Evolutionary conservation across 2,797 vertebrate species (phyloP), one percentile per base, ranked within the genome.

Genomic region (Cyclura pinguis): DNA sequence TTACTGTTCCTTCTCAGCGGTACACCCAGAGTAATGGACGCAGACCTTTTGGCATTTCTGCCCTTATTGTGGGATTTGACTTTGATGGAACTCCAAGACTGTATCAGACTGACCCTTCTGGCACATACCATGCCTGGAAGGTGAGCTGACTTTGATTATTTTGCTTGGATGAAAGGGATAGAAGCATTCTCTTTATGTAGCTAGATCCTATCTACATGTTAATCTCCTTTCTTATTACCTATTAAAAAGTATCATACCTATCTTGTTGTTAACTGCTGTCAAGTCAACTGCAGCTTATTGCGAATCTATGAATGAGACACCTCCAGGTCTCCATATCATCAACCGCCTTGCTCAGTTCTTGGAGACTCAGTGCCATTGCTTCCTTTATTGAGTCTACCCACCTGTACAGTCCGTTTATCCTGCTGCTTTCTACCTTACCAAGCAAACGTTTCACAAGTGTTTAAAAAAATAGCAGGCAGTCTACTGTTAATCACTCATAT

Each of bases 81-180:
- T 98, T 98, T 0, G 98, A 98, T 42, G 98, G 98, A 50, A 98
- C 97, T 29, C 98, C 98, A 0, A 95, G 97, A 67, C 97, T 98
- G 32, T 98, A 98, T 89, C 98, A 98, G 96, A 98, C 98, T 0
- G 98, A 98, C 62, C 98, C 98, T 22, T 98, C 98, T 0, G 98
- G 98, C 59, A 98, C 98, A 0, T 98, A 98, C 95, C 98, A 98
- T 0, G 98, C 98, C 50, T 98, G 98, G 98, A 98, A 98, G 97
- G 98, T 98, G 95, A 96, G 97, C 87, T 72, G 9, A 1, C 12
- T 55, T 9, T 67, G 14, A 2, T 1, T 42, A 76, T 50, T n/a
- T 8, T n/a, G 1, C 0, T 35, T 80, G 82, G 20, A 20, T 2
- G 57, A 29, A 32, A 2, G 5, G 10, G 74, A 83, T n/a, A 52